Conservation (phyloP, 2,888 invertebrate species). For the Stenodera caucasica region DNA sequence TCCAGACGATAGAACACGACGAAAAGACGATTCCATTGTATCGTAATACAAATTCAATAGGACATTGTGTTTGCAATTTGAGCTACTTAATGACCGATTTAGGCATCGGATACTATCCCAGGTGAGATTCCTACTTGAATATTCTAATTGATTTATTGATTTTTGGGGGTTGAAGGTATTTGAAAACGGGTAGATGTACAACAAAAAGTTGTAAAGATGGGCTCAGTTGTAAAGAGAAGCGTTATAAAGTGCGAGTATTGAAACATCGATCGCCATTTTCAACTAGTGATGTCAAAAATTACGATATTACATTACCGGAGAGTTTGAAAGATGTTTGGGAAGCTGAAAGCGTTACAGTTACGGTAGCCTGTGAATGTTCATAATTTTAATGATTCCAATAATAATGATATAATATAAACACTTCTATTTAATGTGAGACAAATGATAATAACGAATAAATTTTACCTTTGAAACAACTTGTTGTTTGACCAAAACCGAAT, state of each 20-base stretch:
- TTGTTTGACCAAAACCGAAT: slow-evolving; percentile 67
- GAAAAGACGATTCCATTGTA: slow-evolving; percentile 18
- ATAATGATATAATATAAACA: too few relatives aligned
- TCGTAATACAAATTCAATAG: slow-evolving; percentile 21
- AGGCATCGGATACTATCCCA: slow-evolving; percentile 43
- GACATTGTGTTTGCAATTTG: slow-evolving; percentile 44
- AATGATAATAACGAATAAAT: too few relatives aligned
- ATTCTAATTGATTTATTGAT: not conserved
- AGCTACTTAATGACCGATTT: slow-evolving; percentile 37
- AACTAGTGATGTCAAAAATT: not conserved
- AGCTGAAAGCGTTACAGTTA: slow-evolving; percentile 44
- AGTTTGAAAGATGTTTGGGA: slow-evolving; percentile 48
- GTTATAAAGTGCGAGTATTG: slow-evolving; percentile 49
- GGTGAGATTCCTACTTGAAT: slow-evolving; percentile 33
- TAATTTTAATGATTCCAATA: not conserved
- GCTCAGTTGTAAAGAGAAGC: slow-evolving; percentile 43
- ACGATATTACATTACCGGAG: slow-evolving; percentile 38
- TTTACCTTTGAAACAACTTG: slow-evolving; percentile 65
- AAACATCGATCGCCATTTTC: slow-evolving; percentile 30
- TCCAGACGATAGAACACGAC: slow-evolving; percentile 10
- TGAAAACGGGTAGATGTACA: slow-evolving; percentile 47
- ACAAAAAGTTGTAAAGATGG: slow-evolving; percentile 42
- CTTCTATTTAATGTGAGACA: too few relatives aligned
- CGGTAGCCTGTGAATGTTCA: slow-evolving; percentile 53
- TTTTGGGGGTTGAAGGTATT: slow-evolving; percentile 37